A percentile compares a stretch with the other conserved stretches of the same genome.
These are phyloP conservation scores for Notodonta ziczac DNA, from an alignment of 2,888 invertebrate genomes.

Conservation along the genomic window DNA sequence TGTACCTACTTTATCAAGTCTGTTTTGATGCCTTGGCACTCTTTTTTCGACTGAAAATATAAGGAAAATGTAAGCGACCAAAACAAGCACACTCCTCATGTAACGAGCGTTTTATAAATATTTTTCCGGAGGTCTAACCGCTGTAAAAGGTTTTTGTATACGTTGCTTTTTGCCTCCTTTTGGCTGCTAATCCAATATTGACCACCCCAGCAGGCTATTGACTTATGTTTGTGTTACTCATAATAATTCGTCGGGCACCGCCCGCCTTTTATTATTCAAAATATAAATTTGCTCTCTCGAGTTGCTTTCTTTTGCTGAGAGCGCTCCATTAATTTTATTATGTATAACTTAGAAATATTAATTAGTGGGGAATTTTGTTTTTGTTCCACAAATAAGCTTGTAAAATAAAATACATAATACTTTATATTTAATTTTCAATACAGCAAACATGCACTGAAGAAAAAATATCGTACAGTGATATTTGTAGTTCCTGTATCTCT, in stretches of 20 bases:
- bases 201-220: conserved; percentile 82
- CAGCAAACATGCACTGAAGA: too few relatives aligned
- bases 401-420: too few relatives aligned
- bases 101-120: conserved; percentile 73
- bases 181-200: conserved; percentile 84
- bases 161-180: conserved; percentile 85
- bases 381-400: background rate
- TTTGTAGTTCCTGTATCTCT: too few relatives aligned
- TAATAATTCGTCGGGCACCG: conserved; percentile 76
- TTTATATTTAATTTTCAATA: too few relatives aligned
- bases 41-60: too few relatives aligned
- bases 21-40: too few relatives aligned
- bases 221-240: conserved; percentile 83
- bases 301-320: conserved; percentile 68
- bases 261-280: conserved; percentile 82
- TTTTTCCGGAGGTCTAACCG: conserved; percentile 78
- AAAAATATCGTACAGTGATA: too few relatives aligned
- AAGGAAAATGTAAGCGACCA: conserved; percentile 9
- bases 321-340: conserved; percentile 52
- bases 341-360: conserved; percentile 43
- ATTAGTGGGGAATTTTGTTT: conserved; percentile 26
- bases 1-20: too few relatives aligned
- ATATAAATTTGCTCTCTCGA: conserved; percentile 76
- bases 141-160: conserved; percentile 85
- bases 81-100: conserved; percentile 59